Conservation (phyloP, 2,797 vertebrate species). For the Sarcoramphus papa region DNA sequence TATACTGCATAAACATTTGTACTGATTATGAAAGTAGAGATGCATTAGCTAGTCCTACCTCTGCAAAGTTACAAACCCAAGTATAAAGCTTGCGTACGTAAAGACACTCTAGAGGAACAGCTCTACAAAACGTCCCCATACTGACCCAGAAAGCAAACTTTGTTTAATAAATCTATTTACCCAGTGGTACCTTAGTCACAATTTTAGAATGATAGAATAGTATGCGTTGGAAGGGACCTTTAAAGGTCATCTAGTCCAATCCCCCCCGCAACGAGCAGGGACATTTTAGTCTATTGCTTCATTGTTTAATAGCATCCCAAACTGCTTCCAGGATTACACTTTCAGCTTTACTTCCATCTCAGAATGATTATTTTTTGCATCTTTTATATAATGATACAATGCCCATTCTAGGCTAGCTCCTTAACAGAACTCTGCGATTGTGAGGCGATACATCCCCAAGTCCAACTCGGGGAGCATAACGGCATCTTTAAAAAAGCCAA, state of each 20-base stretch:
- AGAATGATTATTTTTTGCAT: background rate
- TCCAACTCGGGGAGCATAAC: background rate
- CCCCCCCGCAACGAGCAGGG: no score
- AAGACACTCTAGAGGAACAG: background rate
- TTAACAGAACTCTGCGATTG: background rate
- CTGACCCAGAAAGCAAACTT: background rate
- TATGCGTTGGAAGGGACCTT: background rate
- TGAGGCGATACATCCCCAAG: background rate
- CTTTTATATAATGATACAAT: background rate
- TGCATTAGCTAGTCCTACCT: background rate
- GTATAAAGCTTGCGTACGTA: fast-evolving
- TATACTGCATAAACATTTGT: background rate
- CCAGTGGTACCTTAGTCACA: background rate
- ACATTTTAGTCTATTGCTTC: background rate
- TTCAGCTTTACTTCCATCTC: background rate
- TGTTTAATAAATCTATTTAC: background rate
- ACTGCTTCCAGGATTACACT: background rate
- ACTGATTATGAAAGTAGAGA: background rate
- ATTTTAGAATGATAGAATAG: background rate
- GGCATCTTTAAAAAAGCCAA: background rate
- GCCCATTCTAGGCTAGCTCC: background rate
- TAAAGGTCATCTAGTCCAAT: background rate
- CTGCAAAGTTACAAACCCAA: background rate
- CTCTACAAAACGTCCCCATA: background rate
- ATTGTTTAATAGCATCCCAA: background rate